Evolutionary conservation across 2,113 vertebrate species (phyloP).

Genomic region (Stegostoma tigrinum): DNA sequence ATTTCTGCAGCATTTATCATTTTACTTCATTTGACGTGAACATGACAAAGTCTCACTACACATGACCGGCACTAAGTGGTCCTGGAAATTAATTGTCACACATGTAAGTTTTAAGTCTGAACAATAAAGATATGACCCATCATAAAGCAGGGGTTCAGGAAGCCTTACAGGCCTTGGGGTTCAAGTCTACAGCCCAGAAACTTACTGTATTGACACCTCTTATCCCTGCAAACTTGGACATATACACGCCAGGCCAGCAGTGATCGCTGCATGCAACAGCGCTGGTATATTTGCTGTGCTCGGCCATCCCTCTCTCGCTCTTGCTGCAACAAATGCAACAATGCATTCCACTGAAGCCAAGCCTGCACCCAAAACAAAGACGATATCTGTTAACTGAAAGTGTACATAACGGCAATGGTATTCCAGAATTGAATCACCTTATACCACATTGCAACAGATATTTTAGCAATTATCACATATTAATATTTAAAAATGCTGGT

Average conservation of each 20-base stretch:
- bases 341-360: slow-evolving; percentile 68
- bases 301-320: slow-evolving; percentile 51
- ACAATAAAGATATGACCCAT: neutral
- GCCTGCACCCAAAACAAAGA: slow-evolving; percentile 51
- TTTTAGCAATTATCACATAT: neutral
- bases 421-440: neutral
- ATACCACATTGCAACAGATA: neutral
- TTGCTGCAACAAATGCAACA: slow-evolving; percentile 44
- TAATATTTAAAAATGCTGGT: neutral
- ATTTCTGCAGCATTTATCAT: too few species aligned
- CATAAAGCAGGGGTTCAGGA: neutral
- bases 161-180: neutral
- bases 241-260: slow-evolving; percentile 60
- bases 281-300: slow-evolving; percentile 51
- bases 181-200: neutral
- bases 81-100: neutral
- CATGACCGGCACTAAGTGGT: neutral
- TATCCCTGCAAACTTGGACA: slow-evolving; percentile 49
- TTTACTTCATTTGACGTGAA: neutral
- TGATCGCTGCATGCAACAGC: slow-evolving; percentile 47
- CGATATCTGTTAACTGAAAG: neutral
- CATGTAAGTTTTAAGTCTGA: neutral
- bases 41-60: neutral
- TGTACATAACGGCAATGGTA: neutral
- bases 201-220: slow-evolving; percentile 58